phyloP scores from a whole-genome alignment of 2,797 vertebrate species.

The Lithobates sylvaticus region DNA sequence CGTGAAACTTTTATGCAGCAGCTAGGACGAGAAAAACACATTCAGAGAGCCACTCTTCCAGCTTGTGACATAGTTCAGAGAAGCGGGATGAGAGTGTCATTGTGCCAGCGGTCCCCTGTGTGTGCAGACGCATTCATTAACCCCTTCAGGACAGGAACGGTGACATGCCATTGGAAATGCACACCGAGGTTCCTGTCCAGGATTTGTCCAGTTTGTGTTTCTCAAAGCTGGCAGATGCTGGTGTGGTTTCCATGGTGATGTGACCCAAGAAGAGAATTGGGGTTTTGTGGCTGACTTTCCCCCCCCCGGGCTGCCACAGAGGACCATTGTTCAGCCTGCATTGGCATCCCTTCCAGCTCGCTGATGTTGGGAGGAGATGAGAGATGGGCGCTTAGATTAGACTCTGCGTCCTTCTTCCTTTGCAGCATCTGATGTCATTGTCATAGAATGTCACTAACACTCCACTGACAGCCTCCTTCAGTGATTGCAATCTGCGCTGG shows the following conservation, averaged over 20 bases:
- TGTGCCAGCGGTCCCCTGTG: neutral
- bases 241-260: slow-evolving; percentile 43
- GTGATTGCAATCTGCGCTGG: too few relatives aligned
- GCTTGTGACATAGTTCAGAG: neutral
- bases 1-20: slow-evolving; percentile 15
- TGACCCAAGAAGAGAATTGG: slow-evolving; percentile 30
- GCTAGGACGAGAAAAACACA: neutral
- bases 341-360: slow-evolving; percentile 33
- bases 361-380: slow-evolving; percentile 40
- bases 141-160: neutral
- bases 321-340: slow-evolving; percentile 37
- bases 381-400: slow-evolving; percentile 4
- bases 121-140: slow-evolving; percentile 4
- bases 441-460: neutral
- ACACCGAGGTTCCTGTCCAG: neutral
- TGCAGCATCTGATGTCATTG: neutral
- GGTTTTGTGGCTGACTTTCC: slow-evolving; percentile 50
- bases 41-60: neutral
- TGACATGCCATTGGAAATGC: neutral
- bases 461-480: too few relatives aligned
- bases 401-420: neutral
- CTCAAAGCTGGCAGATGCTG: slow-evolving; percentile 54
- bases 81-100: neutral
- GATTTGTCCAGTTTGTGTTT: slow-evolving; percentile 42
- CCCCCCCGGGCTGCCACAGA: slow-evolving; percentile 47